These are phyloP conservation scores for Wasmannia auropunctata DNA, from an alignment of 1,140 invertebrate species.

Conservation along the genomic window DNA sequence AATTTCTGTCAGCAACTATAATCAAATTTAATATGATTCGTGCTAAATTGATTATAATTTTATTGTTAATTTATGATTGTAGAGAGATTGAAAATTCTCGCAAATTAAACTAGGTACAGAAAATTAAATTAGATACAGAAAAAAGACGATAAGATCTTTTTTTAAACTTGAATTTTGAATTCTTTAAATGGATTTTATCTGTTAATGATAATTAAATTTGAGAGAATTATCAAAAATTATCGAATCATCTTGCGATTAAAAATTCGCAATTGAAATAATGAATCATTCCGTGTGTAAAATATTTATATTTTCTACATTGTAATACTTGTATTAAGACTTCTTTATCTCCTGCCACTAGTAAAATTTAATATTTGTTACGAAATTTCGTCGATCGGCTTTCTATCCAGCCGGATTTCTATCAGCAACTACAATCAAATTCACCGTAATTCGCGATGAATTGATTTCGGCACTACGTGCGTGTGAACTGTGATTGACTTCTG, in stretches of 20 bases:
- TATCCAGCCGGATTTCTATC: conserved; percentile 43
- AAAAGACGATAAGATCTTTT: neutral
- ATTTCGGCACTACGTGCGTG: conserved; percentile 57
- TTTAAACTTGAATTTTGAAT: neutral
- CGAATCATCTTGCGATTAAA: neutral
- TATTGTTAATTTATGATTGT: conserved; percentile 26
- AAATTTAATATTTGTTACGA: conserved; percentile 49
- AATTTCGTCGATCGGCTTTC: conserved; percentile 15
- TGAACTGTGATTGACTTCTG: conserved; percentile 61
- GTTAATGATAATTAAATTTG: neutral
- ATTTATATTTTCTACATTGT: neutral
- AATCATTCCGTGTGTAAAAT: neutral
- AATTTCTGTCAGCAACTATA: conserved; percentile 47
- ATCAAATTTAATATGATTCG: conserved; percentile 45
- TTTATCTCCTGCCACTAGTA: neutral
- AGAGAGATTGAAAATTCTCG: neutral
- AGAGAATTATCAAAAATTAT: too few relatives aligned
- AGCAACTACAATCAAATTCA: conserved; percentile 55
- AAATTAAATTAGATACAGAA: neutral
- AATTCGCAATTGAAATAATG: neutral
- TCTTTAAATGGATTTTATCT: neutral
- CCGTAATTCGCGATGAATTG: conserved; percentile 58
- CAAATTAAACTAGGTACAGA: conserved; percentile 8
- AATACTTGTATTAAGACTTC: neutral
- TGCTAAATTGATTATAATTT: conserved; percentile 41